A percentile compares a stretch with the other conserved stretches of the same genome.
Conservation (phyloP, 1,140 invertebrate species). For the Heliconius nattereri region DNA sequence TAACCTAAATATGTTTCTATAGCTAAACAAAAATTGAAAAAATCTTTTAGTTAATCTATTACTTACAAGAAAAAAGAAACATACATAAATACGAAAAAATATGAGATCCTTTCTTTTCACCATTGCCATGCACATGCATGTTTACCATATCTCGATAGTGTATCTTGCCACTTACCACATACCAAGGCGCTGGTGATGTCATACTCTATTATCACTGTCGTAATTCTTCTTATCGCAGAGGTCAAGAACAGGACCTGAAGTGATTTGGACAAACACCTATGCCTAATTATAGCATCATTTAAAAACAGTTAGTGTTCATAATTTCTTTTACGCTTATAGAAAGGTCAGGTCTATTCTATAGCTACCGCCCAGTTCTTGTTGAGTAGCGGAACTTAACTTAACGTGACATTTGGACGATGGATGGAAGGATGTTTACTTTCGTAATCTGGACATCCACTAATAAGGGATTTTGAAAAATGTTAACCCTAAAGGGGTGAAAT, state of each 20-base stretch:
- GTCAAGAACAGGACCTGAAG: slow-evolving; percentile 10
- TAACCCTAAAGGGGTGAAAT: too few species aligned
- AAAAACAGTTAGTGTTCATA: background rate
- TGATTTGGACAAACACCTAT: slow-evolving; percentile 4
- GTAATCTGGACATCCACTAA: too few species aligned
- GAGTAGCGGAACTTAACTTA: too few species aligned
- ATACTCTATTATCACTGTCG: slow-evolving; percentile 1
- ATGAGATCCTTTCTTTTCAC: background rate
- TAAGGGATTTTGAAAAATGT: too few species aligned
- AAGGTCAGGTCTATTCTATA: background rate
- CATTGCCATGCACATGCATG: background rate
- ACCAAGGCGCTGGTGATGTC: slow-evolving; percentile 11
- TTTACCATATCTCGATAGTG: background rate
- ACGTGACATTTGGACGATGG: too few species aligned
- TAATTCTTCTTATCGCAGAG: slow-evolving; percentile 5
- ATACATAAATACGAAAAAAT: background rate
- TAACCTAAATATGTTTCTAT: too few species aligned
- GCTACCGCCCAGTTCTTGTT: too few species aligned
- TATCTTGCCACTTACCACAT: background rate
- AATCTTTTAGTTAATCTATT: too few species aligned
- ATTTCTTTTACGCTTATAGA: background rate
- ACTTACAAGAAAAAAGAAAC: too few species aligned
- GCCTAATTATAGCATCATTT: background rate
- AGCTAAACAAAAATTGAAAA: too few species aligned
- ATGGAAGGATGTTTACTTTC: too few species aligned